phyloP scores from a whole-genome alignment of 2,797 vertebrate species.

The Babyrousa celebensis region DNA sequence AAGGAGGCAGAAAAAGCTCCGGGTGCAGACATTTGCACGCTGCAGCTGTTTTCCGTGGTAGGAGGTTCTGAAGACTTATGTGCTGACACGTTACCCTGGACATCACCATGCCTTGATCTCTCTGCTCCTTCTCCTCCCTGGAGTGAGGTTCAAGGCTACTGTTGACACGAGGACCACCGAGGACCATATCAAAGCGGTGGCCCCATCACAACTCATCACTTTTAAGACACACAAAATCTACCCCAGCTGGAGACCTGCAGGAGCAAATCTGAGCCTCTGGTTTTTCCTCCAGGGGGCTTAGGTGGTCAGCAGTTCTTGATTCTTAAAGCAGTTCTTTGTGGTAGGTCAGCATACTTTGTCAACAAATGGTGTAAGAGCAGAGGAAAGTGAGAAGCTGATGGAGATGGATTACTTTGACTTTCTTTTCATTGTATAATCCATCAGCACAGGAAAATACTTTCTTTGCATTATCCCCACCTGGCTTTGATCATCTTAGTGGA shows the following conservation, averaged over 20 bases:
- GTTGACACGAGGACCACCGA: slow-evolving; percentile 64
- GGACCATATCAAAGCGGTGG: slow-evolving; percentile 71
- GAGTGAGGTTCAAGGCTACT: slow-evolving; percentile 77
- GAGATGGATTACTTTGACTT: slow-evolving; percentile 63
- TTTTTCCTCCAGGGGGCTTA: slow-evolving; percentile 48
- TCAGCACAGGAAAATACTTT: slow-evolving; percentile 64
- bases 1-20: slow-evolving; percentile 56
- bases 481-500: slow-evolving; percentile 58
- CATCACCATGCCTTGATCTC: slow-evolving; percentile 66
- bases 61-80: slow-evolving; percentile 75
- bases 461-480: slow-evolving; percentile 10
- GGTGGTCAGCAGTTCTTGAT: slow-evolving; percentile 35
- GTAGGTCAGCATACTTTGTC: slow-evolving; percentile 50
- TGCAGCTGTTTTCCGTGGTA: slow-evolving; percentile 79
- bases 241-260: slow-evolving; percentile 7
- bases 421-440: slow-evolving; percentile 23
- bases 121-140: slow-evolving; percentile 75
- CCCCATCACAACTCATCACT: slow-evolving; percentile 65
- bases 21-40: slow-evolving; percentile 69
- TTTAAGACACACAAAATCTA: slow-evolving; percentile 23
- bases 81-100: slow-evolving; percentile 74
- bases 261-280: background rate
- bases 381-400: background rate
- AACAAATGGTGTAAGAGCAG: slow-evolving; percentile 37
- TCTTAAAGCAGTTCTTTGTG: background rate